Evolutionary conservation across 2,888 invertebrate genomes (phyloP).

Genomic region (Thymelicus lineola): DNA sequence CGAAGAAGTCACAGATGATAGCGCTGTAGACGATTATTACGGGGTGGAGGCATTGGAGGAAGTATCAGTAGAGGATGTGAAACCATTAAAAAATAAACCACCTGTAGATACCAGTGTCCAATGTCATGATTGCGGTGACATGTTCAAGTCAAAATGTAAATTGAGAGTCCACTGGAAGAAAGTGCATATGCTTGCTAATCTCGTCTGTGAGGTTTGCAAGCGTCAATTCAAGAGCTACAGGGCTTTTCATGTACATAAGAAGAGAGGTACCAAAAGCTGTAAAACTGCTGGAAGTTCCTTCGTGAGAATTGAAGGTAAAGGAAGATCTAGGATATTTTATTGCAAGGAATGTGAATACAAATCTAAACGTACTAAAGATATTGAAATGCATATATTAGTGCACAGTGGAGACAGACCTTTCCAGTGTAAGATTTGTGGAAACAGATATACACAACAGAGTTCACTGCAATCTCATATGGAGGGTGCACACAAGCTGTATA

Average conservation of each 20-base stretch:
- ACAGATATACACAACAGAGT: constrained; percentile 61
- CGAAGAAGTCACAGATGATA: constrained; percentile 37
- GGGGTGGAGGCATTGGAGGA: constrained; percentile 38
- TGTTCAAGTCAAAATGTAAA: constrained; percentile 61
- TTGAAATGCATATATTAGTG: constrained; percentile 57
- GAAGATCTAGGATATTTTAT: constrained; percentile 54
- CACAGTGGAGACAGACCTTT: constrained; percentile 67
- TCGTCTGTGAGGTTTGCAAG: constrained; percentile 54
- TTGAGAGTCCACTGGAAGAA: constrained; percentile 62
- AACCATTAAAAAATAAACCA: constrained; percentile 46
- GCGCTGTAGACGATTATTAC: constrained; percentile 28
- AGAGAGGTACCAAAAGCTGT: constrained; percentile 50
- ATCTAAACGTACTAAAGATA: constrained; percentile 58
- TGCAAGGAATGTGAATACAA: constrained; percentile 65
- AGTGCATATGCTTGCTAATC: constrained; percentile 48
- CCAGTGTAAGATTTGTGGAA: constrained; percentile 61
- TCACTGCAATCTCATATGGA: constrained; percentile 65
- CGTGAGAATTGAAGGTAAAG: constrained; percentile 58
- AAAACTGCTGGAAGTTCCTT: constrained; percentile 45
- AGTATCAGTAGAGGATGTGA: constrained; percentile 14
- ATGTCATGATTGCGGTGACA: constrained; percentile 59
- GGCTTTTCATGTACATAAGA: constrained; percentile 56
- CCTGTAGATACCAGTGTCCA: constrained; percentile 53
- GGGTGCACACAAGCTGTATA: constrained; percentile 55
- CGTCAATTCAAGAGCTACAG: constrained; percentile 56